Conservation (phyloP, 2,888 invertebrate species). For the Synergus itoensis region DNA sequence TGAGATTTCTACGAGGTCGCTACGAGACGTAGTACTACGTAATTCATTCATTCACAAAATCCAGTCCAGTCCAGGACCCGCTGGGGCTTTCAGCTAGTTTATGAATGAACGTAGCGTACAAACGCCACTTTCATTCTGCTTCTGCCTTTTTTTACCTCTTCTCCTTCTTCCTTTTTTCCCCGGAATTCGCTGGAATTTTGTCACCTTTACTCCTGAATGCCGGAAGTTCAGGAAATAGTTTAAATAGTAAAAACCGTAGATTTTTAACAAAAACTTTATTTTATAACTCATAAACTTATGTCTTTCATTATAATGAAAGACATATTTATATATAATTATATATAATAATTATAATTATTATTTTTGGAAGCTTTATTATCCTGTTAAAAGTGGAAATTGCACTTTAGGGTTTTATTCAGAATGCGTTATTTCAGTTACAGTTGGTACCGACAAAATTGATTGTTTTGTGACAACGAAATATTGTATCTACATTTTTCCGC, state of each 20-base stretch:
- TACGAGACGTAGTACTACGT: conserved; percentile 67
- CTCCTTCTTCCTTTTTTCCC: conserved; percentile 39
- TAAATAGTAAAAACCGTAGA: neutral
- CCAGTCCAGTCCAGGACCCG: conserved; percentile 58
- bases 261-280: neutral
- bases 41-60: conserved; percentile 66
- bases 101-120: conserved; percentile 69
- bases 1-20: conserved; percentile 47
- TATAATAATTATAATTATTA: too few species aligned
- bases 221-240: conserved; percentile 41
- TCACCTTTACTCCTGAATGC: conserved; percentile 44
- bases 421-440: neutral
- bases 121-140: conserved; percentile 52
- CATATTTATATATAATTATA: too few species aligned
- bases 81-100: conserved; percentile 61
- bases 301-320: neutral
- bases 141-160: conserved; percentile 32
- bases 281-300: neutral
- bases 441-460: conserved; percentile 1
- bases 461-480: conserved; percentile 16
- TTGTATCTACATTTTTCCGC: neutral
- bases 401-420: neutral
- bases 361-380: neutral
- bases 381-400: neutral
- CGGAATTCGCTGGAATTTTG: conserved; percentile 41